A percentile compares a stretch with the other conserved stretches of the same genome.
Conservation (phyloP, 1,140 invertebrate genomes). For the Drosophila baimaii region DNA sequence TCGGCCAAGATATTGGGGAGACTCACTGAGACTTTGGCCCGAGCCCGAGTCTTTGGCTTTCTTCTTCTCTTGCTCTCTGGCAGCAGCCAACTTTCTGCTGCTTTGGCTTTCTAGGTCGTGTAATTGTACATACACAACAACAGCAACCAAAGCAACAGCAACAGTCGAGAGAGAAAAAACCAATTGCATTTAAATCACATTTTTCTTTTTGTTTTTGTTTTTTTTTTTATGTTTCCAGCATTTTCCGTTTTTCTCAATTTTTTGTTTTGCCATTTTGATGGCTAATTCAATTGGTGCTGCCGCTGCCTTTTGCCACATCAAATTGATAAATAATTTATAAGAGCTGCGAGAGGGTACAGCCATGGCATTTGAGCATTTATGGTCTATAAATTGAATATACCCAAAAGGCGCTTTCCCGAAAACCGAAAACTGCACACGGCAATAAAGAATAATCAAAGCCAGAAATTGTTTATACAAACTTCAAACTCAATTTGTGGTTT, state of each 20-base stretch:
- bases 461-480: background rate
- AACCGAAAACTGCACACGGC: constrained; percentile 12
- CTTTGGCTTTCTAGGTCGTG: constrained; percentile 81
- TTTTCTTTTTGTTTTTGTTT: constrained; percentile 54
- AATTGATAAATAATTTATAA: constrained; percentile 82
- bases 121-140: constrained; percentile 72
- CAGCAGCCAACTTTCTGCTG: constrained; percentile 76
- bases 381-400: constrained; percentile 69
- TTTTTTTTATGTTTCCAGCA: constrained; percentile 4
- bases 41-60: constrained; percentile 59
- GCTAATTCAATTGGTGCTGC: constrained; percentile 70
- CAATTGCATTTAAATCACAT: constrained; percentile 83
- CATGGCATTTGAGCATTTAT: constrained; percentile 66
- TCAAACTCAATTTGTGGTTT: constrained; percentile 32
- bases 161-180: constrained; percentile 57
- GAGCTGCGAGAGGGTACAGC: constrained; percentile 22
- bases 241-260: constrained; percentile 4
- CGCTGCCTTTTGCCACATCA: constrained; percentile 47
- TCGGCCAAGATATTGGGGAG: constrained; percentile 35
- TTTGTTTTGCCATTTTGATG: constrained; percentile 47
- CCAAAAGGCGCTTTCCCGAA: constrained; percentile 54
- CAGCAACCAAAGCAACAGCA: constrained; percentile 44
- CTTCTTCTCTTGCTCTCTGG: constrained; percentile 57
- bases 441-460: background rate
- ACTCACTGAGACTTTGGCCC: constrained; percentile 12